Percentiles rank a stretch among this genome's conserved stretches.
Evolutionary conservation across 92 coral and sea anemone genomes (phyloP).

Genomic region (Scolanthus callimorphus): DNA sequence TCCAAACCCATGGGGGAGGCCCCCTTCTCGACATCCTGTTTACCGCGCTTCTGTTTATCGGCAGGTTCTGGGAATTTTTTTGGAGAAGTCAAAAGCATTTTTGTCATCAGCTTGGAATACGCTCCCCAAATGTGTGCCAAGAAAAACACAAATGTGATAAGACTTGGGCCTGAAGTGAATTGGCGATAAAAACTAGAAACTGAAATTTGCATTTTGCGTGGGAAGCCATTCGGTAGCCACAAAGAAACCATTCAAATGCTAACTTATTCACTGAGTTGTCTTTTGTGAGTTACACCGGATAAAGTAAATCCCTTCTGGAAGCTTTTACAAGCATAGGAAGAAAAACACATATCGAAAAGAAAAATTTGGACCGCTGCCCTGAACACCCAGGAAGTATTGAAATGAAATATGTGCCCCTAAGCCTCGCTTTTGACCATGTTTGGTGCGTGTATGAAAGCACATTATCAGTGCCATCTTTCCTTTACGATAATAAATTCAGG

Average conservation of each 20-base stretch:
- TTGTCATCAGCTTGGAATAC: too few relatives aligned
- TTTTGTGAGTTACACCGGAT: neutral
- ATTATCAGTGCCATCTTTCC: neutral
- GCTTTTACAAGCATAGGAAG: too few relatives aligned
- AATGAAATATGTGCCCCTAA: neutral
- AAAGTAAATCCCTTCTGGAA: neutral
- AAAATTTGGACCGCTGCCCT: conserved; percentile 23
- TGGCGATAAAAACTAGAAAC: too few relatives aligned
- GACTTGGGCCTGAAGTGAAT: too few relatives aligned
- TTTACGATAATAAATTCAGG: neutral
- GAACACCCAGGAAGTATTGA: conserved; percentile 38
- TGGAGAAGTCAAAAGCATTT: too few relatives aligned
- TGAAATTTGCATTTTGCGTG: too few relatives aligned
- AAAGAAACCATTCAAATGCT: conserved; percentile 3
- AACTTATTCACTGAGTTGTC: neutral
- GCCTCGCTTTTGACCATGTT: neutral
- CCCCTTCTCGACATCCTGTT: neutral
- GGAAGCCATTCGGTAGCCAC: neutral
- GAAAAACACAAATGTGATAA: too few relatives aligned
- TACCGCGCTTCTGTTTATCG: neutral
- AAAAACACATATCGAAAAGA: neutral
- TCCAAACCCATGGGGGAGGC: neutral
- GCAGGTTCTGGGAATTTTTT: neutral
- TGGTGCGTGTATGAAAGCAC: neutral
- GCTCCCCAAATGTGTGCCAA: too few relatives aligned